These are phyloP conservation scores for Sterrhoptilus dennistouni DNA, from an alignment of 2,113 vertebrate species.

Conservation along the genomic window DNA sequence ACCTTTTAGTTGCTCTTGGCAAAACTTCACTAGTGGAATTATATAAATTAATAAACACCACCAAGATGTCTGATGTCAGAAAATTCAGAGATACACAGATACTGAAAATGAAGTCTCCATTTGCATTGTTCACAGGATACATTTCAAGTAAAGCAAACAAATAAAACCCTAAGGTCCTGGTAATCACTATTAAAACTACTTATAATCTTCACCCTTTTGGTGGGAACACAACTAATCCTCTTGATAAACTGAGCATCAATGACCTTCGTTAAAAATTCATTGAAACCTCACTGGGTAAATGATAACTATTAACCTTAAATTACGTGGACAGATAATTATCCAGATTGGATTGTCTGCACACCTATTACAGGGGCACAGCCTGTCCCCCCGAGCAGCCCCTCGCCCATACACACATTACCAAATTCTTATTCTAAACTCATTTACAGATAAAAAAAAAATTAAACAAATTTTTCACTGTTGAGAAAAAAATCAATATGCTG, in stretches of 20 bases:
- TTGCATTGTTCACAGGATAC: background rate
- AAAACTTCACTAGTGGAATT: background rate
- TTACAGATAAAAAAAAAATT: background rate
- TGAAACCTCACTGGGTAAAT: conserved; percentile 5
- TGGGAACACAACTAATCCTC: background rate
- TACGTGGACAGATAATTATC: background rate
- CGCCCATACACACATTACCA: accelerated
- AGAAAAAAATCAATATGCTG: background rate
- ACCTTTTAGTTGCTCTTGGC: background rate
- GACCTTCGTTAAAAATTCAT: conserved; percentile 22
- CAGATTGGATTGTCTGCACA: background rate
- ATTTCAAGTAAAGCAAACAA: background rate
- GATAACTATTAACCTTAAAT: conserved; percentile 17
- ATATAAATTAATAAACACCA: conserved; percentile 21
- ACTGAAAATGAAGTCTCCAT: background rate
- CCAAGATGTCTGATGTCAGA: background rate
- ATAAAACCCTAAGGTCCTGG: background rate
- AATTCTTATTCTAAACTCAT: background rate
- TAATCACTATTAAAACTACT: background rate
- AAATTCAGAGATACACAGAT: background rate
- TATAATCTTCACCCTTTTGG: background rate
- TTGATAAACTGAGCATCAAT: conserved; percentile 3
- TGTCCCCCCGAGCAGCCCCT: background rate
- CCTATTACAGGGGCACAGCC: background rate
- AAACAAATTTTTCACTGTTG: background rate